Conservation (phyloP, 92 coral and sea anemone genomes). For the Isaurus tuberculatus region DNA sequence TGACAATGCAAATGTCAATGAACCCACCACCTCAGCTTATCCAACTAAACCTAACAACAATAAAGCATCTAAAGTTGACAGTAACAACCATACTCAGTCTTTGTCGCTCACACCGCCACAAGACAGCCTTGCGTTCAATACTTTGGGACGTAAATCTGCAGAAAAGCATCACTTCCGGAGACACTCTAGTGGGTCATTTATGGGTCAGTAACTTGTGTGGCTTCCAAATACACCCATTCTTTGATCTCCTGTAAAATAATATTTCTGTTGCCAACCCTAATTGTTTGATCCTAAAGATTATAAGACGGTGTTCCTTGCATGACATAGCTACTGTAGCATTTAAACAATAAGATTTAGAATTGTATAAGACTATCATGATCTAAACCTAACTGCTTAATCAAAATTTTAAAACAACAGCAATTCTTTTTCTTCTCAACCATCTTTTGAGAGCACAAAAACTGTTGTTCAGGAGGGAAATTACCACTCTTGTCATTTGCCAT, state of each 20-base stretch:
- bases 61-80: conserved; percentile 62
- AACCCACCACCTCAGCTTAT: conserved; percentile 46
- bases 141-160: conserved; percentile 82
- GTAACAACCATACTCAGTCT: conserved; percentile 71
- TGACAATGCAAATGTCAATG: conserved; percentile 52
- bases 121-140: conserved; percentile 80
- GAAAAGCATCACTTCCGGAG: conserved; percentile 95
- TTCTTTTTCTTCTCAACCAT: no score
- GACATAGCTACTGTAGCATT: no score
- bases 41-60: conserved; percentile 72
- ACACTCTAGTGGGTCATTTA: conserved; percentile 92
- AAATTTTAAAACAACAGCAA: no score
- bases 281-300: no score
- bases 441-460: no score
- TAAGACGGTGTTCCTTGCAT: no score
- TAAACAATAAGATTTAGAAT: no score
- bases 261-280: not conserved
- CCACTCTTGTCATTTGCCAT: no score
- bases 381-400: no score
- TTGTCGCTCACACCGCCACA: conserved; percentile 70
- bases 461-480: no score
- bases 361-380: no score
- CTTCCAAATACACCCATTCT: not conserved
- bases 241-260: not conserved
- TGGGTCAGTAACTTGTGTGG: conserved; percentile 78